These are phyloP conservation scores for Tangara arthus DNA, from an alignment of 2,797 vertebrate genomes.

Conservation along the genomic window DNA sequence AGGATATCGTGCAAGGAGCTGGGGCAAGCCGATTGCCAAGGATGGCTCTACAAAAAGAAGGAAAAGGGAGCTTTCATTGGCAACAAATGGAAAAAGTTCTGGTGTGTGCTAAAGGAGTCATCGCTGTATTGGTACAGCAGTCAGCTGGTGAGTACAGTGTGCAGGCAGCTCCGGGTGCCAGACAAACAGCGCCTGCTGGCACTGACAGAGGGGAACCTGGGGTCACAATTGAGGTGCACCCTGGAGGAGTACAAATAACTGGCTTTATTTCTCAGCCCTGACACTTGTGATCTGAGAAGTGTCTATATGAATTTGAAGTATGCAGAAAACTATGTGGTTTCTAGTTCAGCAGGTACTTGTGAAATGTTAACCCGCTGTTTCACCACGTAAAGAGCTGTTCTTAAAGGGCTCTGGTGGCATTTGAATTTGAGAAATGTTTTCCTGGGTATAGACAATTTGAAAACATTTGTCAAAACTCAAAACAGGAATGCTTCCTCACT, in stretches of 20 bases:
- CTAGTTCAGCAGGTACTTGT: not conserved
- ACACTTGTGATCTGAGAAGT: not conserved
- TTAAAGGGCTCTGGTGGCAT: not conserved
- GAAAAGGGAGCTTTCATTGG: slow-evolving; percentile 91
- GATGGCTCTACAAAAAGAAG: slow-evolving; percentile 97
- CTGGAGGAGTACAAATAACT: not conserved
- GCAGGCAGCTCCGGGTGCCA: not conserved
- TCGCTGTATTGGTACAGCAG: slow-evolving; percentile 93
- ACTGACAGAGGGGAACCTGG: not conserved
- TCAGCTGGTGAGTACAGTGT: slow-evolving; percentile 84
- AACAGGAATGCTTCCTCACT: not conserved
- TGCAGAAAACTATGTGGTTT: not conserved
- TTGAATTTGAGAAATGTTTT: not conserved
- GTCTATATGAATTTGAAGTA: not conserved
- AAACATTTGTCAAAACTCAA: not conserved
- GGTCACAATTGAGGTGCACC: not conserved
- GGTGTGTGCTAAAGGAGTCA: slow-evolving; percentile 94
- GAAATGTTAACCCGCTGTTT: not conserved
- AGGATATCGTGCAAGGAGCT: slow-evolving; percentile 95
- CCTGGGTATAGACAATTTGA: not conserved
- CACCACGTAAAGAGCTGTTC: not conserved
- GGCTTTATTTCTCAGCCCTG: not conserved
- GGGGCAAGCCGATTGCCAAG: slow-evolving; percentile 90
- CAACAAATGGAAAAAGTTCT: slow-evolving; percentile 99
- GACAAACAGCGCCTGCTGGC: not conserved